Evolutionary conservation across 2,113 vertebrate species (phyloP).

Genomic region (Emydura subglobosa): DNA sequence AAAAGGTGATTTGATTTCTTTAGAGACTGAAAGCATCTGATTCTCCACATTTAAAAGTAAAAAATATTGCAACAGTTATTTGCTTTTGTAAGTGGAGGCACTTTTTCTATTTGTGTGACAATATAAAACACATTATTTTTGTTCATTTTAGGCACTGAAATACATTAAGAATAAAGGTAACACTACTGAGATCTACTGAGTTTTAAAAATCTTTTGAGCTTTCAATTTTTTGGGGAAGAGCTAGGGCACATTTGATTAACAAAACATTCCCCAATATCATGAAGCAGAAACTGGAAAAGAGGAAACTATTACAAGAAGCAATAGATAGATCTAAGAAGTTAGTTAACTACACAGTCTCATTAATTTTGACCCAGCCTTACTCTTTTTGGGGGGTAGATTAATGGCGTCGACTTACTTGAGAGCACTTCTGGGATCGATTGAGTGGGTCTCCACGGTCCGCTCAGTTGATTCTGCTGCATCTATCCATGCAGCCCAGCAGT

Average conservation of each 20-base stretch:
- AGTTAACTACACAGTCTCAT: not conserved
- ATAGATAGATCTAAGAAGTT: not conserved
- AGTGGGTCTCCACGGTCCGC: too few species aligned
- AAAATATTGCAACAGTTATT: constrained; percentile 48
- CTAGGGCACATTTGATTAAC: not conserved
- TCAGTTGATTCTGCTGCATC: too few species aligned
- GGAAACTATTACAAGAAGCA: not conserved
- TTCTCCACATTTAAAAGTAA: constrained; percentile 41
- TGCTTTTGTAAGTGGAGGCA: constrained; percentile 44
- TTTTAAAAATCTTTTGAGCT: constrained; percentile 17
- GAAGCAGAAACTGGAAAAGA: not conserved
- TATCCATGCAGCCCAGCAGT: too few species aligned
- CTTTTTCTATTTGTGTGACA: constrained; percentile 31
- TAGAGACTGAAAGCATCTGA: constrained; percentile 27
- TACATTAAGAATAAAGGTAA: constrained; percentile 50
- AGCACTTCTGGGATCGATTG: too few species aligned
- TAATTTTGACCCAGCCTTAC: not conserved
- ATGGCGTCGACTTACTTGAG: too few species aligned
- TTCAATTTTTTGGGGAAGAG: constrained; percentile 13
- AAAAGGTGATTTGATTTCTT: not conserved
- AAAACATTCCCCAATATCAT: not conserved
- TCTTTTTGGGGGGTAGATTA: too few species aligned
- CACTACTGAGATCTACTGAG: constrained; percentile 30
- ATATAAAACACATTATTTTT: constrained; percentile 67
- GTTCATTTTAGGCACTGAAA: constrained; percentile 46